Evolutionary conservation across 2,888 invertebrate species (phyloP).

Genomic region (Gibbula magus): DNA sequence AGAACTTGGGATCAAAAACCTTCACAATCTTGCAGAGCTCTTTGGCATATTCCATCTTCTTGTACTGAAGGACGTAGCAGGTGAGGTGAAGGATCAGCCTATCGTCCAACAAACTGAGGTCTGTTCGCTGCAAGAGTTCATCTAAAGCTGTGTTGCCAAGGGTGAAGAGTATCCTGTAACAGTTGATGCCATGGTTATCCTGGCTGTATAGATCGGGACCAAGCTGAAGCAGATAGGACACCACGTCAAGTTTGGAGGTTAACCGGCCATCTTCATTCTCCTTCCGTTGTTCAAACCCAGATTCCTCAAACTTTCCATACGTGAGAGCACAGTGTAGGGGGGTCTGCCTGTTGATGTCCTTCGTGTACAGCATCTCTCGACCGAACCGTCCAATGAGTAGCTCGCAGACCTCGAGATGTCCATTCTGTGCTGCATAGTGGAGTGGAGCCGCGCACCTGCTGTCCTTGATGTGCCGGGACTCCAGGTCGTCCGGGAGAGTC

Average conservation of each 20-base stretch:
- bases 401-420: conserved; percentile 43
- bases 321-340: conserved; percentile 48
- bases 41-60: conserved; percentile 22
- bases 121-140: conserved; percentile 36
- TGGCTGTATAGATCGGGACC: conserved; percentile 38
- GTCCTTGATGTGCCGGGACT: conserved; percentile 33
- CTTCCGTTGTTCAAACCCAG: conserved; percentile 4
- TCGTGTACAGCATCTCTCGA: conserved; percentile 37
- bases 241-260: conserved; percentile 24
- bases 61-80: conserved; percentile 26
- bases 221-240: conserved; percentile 44
- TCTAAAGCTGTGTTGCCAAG: conserved; percentile 30
- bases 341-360: conserved; percentile 35
- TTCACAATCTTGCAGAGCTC: conserved; percentile 29
- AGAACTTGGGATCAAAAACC: conserved; percentile 27
- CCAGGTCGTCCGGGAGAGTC: conserved; percentile 30
- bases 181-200: conserved; percentile 43
- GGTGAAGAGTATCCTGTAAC: conserved; percentile 36
- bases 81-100: conserved; percentile 32
- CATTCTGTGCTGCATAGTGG: conserved; percentile 46
- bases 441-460: conserved; percentile 43
- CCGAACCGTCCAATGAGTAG: conserved; percentile 43
- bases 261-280: conserved; percentile 12
- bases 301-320: conserved; percentile 6
- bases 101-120: conserved; percentile 37